Evolutionary conservation across 2,113 vertebrate species (phyloP).

Genomic region (Scopus umbretta): DNA sequence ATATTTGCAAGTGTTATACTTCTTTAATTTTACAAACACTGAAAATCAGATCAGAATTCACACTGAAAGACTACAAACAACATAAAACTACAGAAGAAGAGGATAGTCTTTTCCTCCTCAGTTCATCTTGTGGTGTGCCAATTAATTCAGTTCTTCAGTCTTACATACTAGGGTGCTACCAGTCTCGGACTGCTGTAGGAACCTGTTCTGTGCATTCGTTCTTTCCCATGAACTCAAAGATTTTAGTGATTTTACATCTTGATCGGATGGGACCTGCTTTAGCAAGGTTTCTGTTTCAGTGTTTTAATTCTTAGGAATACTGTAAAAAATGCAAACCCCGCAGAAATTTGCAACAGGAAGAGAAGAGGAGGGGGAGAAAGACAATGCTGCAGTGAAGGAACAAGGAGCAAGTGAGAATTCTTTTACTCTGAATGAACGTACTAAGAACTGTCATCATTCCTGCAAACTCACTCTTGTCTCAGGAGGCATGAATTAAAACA

Average conservation of each 20-base stretch:
- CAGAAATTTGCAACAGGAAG: not conserved
- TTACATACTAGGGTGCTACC: fast-evolving
- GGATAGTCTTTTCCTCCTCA: not conserved
- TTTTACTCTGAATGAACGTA: not conserved
- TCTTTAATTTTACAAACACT: not conserved
- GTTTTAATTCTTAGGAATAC: not conserved
- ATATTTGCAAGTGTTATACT: not conserved
- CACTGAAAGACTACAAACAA: not conserved
- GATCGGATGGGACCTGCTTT: not conserved
- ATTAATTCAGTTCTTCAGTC: not conserved
- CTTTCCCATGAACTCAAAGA: not conserved
- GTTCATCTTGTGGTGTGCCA: not conserved
- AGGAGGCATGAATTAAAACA: not conserved
- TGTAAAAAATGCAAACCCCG: not conserved
- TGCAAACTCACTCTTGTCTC: not conserved
- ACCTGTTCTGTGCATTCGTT: not conserved
- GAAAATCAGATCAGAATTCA: not conserved
- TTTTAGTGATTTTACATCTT: not conserved
- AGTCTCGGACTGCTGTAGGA: not conserved
- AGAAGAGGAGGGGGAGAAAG: not conserved
- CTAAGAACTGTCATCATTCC: not conserved
- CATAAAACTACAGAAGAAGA: not conserved
- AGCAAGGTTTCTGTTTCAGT: not conserved
- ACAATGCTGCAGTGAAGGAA: not conserved
- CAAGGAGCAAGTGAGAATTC: not conserved